Base-by-base conservation (phyloP, 2,888 invertebrate genomes). In the Arenicola marina region DNA sequence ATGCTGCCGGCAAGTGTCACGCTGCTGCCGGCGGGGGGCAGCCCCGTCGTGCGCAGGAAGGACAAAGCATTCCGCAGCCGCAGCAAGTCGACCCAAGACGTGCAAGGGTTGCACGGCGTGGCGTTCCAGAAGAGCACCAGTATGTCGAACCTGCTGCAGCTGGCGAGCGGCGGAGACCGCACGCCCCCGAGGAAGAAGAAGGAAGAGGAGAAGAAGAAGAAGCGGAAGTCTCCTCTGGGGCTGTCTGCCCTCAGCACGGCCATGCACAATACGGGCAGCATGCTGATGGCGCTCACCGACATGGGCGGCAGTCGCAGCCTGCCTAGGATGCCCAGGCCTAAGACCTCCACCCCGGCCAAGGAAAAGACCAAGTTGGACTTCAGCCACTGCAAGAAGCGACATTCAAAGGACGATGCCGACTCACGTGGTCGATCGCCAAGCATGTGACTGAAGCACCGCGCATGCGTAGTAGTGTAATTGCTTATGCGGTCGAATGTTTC, bases 281-380 rank as follows among this genome's bases (percentile, higher is more conserved):
- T 48, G 48, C 24, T 48, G 7, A 24, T 48, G 48, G 48, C 48
- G 18, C 48, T 48, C 18, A 48, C 48, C 7, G 48, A 48, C 26
- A 24, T 48, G 15, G 48, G 48, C 7, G 11, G 18, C 18, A 48
- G 48, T 48, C 48, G 26, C 7, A 48, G 18, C 15, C 26, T 48
- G 48, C 48, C 48, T n/a, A n/a, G n/a, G n/a, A n/a, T n/a, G n/a
- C n/a, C n/a, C n/a, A n/a, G n/a, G n/a, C n/a, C n/a, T n/a, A n/a
- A n/a, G n/a, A n/a, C n/a, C n/a, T n/a, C n/a, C n/a, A n/a, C n/a
- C n/a, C n/a, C n/a, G n/a, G n/a, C n/a, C n/a, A n/a, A n/a, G n/a
- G n/a, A n/a, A n/a, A n/a, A n/a, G n/a, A n/a, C n/a, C n/a, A n/a
- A n/a, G n/a, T n/a, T n/a, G n/a, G n/a, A n/a, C n/a, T n/a, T n/a